Percentiles rank a stretch among this genome's conserved stretches.
phyloP scores from a whole-genome alignment of 2,113 vertebrate genomes.

The Zapus hudsonius region DNA sequence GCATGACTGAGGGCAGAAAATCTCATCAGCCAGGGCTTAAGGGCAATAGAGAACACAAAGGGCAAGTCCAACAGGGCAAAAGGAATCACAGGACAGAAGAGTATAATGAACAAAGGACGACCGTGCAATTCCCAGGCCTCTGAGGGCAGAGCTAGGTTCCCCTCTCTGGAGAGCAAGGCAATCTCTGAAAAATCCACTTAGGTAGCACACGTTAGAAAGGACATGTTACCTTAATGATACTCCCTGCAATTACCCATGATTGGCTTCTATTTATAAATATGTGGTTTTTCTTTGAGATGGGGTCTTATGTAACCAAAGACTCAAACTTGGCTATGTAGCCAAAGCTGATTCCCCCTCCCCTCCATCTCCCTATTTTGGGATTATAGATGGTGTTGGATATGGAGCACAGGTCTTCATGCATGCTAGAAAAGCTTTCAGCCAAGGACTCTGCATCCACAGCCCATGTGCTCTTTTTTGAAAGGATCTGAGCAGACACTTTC shows the following conservation, averaged over 20 bases:
- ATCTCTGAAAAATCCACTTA: not conserved
- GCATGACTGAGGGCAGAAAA: conserved; percentile 69
- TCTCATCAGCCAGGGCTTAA: conserved; percentile 53
- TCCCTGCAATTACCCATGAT: not conserved
- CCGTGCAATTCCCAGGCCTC: not conserved
- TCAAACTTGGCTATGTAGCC: not conserved
- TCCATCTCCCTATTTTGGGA: not conserved
- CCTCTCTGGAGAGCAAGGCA: not conserved
- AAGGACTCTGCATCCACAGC: not conserved
- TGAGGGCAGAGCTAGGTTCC: not conserved
- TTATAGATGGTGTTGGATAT: not conserved
- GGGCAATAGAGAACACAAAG: conserved; percentile 43
- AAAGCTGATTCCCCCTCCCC: not conserved
- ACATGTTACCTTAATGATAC: not conserved
- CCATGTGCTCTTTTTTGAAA: not conserved
- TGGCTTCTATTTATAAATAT: not conserved
- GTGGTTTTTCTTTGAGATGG: not conserved
- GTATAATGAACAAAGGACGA: not conserved
- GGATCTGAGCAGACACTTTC: not conserved
- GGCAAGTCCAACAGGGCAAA: not conserved
- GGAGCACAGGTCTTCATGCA: too few relatives aligned
- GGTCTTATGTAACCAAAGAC: not conserved
- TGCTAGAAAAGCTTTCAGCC: not conserved
- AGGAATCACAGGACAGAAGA: not conserved
- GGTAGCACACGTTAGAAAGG: not conserved